Conservation (phyloP, 2,797 vertebrate species). For the Distichodus sexfasciatus region DNA sequence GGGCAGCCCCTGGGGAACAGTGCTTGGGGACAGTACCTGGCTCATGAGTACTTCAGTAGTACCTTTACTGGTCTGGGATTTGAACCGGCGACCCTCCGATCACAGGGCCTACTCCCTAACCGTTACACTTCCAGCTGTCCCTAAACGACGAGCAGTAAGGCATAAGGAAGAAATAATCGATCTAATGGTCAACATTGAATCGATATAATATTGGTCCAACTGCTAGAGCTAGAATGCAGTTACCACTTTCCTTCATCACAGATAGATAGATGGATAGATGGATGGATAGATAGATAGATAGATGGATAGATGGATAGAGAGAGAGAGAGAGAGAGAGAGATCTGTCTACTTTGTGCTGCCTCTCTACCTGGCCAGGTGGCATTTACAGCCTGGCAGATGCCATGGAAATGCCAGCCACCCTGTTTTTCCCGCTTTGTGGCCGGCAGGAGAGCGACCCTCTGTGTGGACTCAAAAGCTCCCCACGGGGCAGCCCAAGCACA, state of each 20-base stretch:
- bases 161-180: no score
- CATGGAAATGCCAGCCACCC: slow-evolving; percentile 79
- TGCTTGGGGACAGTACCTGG: no score
- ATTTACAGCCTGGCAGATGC: slow-evolving; percentile 82
- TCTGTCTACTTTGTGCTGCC: slow-evolving; percentile 33
- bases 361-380: slow-evolving; percentile 68
- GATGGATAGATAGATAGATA: background rate
- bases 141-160: no score
- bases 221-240: slow-evolving; percentile 67
- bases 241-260: slow-evolving; percentile 62
- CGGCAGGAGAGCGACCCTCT: slow-evolving; percentile 62
- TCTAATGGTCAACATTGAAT: no score
- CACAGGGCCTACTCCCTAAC: no score
- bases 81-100: no score
- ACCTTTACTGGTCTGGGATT: no score
- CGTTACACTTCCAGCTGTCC: no score
- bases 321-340: slow-evolving; percentile 7
- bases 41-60: no score
- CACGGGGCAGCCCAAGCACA: slow-evolving; percentile 74
- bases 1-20: no score
- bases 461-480: slow-evolving; percentile 75
- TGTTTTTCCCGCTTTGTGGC: slow-evolving; percentile 65
- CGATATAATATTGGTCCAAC: no score
- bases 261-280: no score
- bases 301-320: background rate